Evolutionary conservation across 2,113 vertebrate genomes (phyloP).

Genomic region (Haemorhous mexicanus): DNA sequence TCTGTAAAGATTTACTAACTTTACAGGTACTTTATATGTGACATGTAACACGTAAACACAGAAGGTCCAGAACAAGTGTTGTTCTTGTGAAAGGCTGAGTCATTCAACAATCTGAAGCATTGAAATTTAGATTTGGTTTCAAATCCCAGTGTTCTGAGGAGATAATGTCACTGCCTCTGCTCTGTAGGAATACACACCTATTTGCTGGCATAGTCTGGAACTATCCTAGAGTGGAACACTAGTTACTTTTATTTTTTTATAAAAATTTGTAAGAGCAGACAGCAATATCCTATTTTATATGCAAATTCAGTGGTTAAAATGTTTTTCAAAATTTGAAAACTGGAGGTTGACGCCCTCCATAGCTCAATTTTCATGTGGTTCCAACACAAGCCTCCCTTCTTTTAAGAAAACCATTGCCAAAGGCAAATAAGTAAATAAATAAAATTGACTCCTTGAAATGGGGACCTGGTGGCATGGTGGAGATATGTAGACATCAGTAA

Average conservation of each 20-base stretch:
- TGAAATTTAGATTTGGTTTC: not conserved
- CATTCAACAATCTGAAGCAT: not conserved
- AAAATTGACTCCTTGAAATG: not conserved
- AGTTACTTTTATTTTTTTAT: not conserved
- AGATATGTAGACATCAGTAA: not conserved
- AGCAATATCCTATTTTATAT: not conserved
- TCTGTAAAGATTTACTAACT: not conserved
- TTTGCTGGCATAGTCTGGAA: not conserved
- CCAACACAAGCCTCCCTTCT: not conserved
- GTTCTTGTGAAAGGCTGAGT: not conserved
- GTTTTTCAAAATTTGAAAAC: not conserved
- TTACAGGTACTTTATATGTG: not conserved
- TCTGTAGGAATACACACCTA: not conserved
- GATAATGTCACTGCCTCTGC: not conserved
- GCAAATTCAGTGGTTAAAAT: not conserved
- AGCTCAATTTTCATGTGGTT: not conserved
- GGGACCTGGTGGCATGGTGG: fast-evolving
- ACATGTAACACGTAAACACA: not conserved
- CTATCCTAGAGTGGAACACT: not conserved
- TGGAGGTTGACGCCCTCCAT: not conserved
- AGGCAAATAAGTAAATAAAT: not conserved
- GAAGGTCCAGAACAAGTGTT: not conserved
- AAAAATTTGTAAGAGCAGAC: not conserved
- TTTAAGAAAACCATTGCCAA: not conserved
- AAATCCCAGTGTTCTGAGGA: not conserved